Evolutionary conservation across 2,113 vertebrate species (phyloP), one percentile per base, ranked within the genome.

Genomic region (Australoheros scitulus): DNA sequence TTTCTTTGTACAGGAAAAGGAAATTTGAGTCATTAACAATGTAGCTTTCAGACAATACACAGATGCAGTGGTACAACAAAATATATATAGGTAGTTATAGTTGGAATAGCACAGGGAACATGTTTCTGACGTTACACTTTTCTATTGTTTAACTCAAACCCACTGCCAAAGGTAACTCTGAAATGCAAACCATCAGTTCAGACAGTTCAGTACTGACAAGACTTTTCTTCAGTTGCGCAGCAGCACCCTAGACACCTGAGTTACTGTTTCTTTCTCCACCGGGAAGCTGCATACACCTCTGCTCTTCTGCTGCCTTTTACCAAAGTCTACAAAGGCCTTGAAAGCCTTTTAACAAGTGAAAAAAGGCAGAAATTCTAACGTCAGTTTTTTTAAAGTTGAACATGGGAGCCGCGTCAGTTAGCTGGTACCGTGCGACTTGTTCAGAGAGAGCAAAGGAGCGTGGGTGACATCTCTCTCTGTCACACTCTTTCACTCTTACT

Each of bases 291-390:
- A n/a, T 2, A 88, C 89, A 93, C 90, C 89, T 88, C 85, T 87
- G 85, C 89, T 88, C 81, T 79, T 77, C 75, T 80, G 80, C 80
- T 78, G 81, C 91, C 87, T 92, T 90, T 92, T 89, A 92, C 90
- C 87, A 94, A 93, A 94, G 94, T 94, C 93, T 94, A 94, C 94
- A 94, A 94, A 94, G 93, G 83, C 80, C 89, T 68, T 57, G 77
- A 84, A 94, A 94, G 84, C 89, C 92, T 93, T 94, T 94, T 88
- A 94, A 94, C 92, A 92, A 94, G 90, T 93, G 58, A 89, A 80
- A 81, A 80, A 86, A 91, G 74, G 68, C 82, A 88, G 77, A 81
- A 80, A 91, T 85, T 89, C 79, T 76, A 60, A 77, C 26, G 11
- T 75, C 56, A 82, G 61, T 17, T 78, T 78, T 81, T 81, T 75